A percentile compares a stretch with the other conserved stretches of the same genome.
Conservation (phyloP, 2,888 invertebrate genomes). For the Pyrocoelia pectoralis region DNA sequence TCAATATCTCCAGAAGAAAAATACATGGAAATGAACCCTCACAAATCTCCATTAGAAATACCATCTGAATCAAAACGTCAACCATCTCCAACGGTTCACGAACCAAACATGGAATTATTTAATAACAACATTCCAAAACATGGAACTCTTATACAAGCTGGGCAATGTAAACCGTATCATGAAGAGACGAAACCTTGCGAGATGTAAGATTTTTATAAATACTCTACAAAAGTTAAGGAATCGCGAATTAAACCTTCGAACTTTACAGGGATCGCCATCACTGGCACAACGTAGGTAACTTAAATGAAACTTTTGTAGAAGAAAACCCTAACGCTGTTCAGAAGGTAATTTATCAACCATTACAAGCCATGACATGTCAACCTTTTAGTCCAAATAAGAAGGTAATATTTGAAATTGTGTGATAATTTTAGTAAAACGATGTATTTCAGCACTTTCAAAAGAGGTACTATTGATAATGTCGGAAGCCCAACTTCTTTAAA, state of each 20-base stretch:
- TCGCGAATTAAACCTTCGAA: conserved; percentile 45
- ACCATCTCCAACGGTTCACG: conserved; percentile 47
- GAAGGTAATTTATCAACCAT: conserved; percentile 61
- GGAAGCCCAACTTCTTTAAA: conserved; percentile 47
- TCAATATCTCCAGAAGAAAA: conserved; percentile 44
- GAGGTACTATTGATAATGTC: conserved; percentile 38
- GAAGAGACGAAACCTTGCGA: conserved; percentile 97
- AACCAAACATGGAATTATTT: conserved; percentile 55
- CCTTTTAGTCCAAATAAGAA: conserved; percentile 48
- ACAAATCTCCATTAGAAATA: conserved; percentile 55
- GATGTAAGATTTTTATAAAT: conserved; percentile 98
- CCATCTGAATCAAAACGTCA: conserved; percentile 59
- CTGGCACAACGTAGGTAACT: conserved; percentile 22
- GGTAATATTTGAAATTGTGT: conserved; percentile 23
- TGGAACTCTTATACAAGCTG: conserved; percentile 85
- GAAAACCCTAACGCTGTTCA: conserved; percentile 45
- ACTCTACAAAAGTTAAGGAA: conserved; percentile 91
- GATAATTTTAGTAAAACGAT: background rate
- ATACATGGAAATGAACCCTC: conserved; percentile 41
- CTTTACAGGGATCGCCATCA: conserved; percentile 29
- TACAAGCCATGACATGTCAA: conserved; percentile 62
- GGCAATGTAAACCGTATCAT: conserved; percentile 88
- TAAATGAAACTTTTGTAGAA: conserved; percentile 27
- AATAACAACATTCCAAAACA: conserved; percentile 79
- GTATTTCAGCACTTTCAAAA: conserved; percentile 39